A percentile compares a stretch with the other conserved stretches of the same genome.
These are phyloP conservation scores for Dendroctonus valens DNA, from an alignment of 1,140 invertebrate species.

Conservation along the genomic window DNA sequence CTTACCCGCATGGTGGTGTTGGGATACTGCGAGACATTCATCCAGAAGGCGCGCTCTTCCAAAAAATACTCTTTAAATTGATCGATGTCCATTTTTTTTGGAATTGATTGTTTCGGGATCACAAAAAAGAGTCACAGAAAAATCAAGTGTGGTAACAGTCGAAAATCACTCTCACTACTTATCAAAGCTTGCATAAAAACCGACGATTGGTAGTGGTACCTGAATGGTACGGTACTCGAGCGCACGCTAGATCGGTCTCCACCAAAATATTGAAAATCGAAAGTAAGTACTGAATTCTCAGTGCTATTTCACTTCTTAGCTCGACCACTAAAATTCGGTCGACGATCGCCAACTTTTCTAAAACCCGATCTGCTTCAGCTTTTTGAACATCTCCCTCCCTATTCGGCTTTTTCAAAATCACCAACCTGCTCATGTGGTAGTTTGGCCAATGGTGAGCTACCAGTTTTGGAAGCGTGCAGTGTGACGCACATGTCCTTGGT, in stretches of 20 bases:
- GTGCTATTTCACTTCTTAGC: constrained; percentile 1
- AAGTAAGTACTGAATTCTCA: constrained; percentile 7
- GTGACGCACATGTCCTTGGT: constrained; percentile 8
- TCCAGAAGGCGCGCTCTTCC: constrained; percentile 12
- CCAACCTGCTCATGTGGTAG: neutral
- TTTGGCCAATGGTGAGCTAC: constrained; percentile 10
- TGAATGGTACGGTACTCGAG: constrained; percentile 10
- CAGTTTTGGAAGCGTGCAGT: neutral
- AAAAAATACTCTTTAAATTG: constrained; percentile 11
- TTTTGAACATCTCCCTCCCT: constrained; percentile 8
- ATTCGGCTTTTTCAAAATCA: constrained; percentile 5
- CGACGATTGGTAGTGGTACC: constrained; percentile 5
- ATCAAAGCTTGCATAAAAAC: constrained; percentile 7
- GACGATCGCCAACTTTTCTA: constrained; percentile 4
- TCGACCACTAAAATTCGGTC: neutral
- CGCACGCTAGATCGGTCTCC: constrained; percentile 8
- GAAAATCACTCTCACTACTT: neutral
- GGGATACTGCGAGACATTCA: constrained; percentile 24
- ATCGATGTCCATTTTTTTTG: constrained; percentile 12
- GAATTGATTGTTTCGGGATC: neutral
- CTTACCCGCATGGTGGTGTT: constrained; percentile 24
- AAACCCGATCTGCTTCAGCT: constrained; percentile 5
- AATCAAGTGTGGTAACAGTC: neutral
- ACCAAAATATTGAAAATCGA: constrained; percentile 15
- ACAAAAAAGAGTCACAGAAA: constrained; percentile 5